These are phyloP conservation scores for Hormiphora californensis DNA, from an alignment of 37 sponge, comb jelly and placozoan genomes.

Conservation along the genomic window DNA sequence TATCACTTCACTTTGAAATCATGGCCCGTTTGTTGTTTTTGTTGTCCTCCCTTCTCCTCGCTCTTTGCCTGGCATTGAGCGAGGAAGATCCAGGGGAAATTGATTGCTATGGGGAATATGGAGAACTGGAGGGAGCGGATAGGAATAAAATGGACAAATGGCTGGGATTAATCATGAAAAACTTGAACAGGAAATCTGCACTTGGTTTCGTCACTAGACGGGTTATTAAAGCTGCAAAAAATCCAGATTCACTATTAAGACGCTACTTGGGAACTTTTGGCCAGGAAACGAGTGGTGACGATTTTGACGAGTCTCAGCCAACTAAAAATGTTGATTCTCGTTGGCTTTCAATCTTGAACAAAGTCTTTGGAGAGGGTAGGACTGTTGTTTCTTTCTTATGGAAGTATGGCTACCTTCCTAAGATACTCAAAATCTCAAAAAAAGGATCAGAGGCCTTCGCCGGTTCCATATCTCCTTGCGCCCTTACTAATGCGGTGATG, in stretches of 20 bases:
- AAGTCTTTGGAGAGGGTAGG: background rate
- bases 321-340: background rate
- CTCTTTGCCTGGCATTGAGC: too few species aligned
- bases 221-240: background rate
- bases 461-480: constrained; percentile 27
- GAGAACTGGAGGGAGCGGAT: too few species aligned
- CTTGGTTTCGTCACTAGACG: background rate
- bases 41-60: too few species aligned
- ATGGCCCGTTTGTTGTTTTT: too few species aligned
- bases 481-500: constrained; percentile 2
- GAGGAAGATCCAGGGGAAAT: too few species aligned
- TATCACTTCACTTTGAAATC: too few species aligned
- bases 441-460: background rate
- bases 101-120: too few species aligned
- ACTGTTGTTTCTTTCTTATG: background rate
- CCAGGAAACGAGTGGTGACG: background rate
- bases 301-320: background rate
- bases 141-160: too few species aligned
- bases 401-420: constrained; percentile 16
- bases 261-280: background rate
- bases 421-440: background rate
- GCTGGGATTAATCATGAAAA: too few species aligned
- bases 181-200: too few species aligned
- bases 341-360: background rate
- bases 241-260: background rate